These are phyloP conservation scores for Rhizoglyphus robini DNA, from an alignment of 1,140 invertebrate species.

Conservation along the genomic window DNA sequence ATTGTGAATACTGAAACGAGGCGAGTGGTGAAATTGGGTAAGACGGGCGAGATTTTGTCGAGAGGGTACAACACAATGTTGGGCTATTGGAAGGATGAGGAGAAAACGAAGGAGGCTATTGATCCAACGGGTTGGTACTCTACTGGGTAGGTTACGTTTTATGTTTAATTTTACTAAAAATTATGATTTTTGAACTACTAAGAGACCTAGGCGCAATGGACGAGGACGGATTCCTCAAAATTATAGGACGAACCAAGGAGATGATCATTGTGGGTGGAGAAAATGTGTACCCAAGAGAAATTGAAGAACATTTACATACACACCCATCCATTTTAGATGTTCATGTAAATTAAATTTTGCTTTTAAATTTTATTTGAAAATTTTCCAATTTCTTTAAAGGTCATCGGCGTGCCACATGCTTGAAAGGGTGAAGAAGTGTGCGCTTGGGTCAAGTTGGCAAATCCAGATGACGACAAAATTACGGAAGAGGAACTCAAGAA, in stretches of 20 bases:
- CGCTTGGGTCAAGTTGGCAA: slow-evolving; percentile 10
- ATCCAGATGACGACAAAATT: not conserved
- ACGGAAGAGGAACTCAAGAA: slow-evolving; percentile 20
- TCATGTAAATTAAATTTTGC: too few species aligned
- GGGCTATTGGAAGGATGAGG: slow-evolving; percentile 69
- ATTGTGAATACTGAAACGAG: slow-evolving; percentile 49
- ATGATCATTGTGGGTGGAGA: slow-evolving; percentile 26
- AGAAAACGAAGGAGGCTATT: slow-evolving; percentile 60
- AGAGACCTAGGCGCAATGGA: slow-evolving; percentile 59
- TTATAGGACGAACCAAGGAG: slow-evolving; percentile 53
- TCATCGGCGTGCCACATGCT: slow-evolving; percentile 25
- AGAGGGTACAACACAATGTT: slow-evolving; percentile 68
- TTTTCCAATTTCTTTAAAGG: too few species aligned
- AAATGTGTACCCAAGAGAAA: slow-evolving; percentile 26
- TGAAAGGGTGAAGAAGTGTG: slow-evolving; percentile 25
- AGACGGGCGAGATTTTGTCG: slow-evolving; percentile 61
- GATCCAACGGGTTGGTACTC: slow-evolving; percentile 61
- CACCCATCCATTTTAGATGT: slow-evolving; percentile 44
- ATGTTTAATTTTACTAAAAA: too few species aligned
- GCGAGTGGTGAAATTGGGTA: slow-evolving; percentile 13
- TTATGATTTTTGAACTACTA: too few species aligned
- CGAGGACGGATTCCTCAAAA: slow-evolving; percentile 56
- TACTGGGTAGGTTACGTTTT: too few species aligned
- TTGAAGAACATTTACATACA: slow-evolving; percentile 33
- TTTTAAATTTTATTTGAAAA: too few species aligned